These are phyloP conservation scores for Drosophila repleta DNA, from an alignment of 1,140 invertebrate species.

Conservation along the genomic window DNA sequence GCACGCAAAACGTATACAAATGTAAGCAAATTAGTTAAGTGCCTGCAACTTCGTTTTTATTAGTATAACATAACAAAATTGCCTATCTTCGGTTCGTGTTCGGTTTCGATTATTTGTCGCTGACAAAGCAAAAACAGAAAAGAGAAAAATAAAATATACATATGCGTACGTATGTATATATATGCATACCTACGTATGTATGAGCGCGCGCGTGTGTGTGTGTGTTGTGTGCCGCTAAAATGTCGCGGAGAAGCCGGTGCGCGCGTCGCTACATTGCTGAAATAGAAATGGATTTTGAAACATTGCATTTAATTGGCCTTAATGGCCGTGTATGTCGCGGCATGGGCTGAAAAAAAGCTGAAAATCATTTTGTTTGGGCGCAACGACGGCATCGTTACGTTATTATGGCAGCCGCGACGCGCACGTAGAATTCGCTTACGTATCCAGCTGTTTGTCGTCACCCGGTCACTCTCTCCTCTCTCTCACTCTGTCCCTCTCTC, in stretches of 20 bases:
- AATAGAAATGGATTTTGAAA: constrained; percentile 41
- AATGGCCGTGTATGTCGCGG: constrained; percentile 41
- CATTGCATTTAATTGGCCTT: constrained; percentile 35
- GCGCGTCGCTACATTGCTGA: constrained; percentile 11
- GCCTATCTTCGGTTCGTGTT: constrained; percentile 43
- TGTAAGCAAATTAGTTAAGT: constrained; percentile 78
- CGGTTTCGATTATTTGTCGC: constrained; percentile 46
- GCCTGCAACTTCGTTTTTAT: constrained; percentile 66
- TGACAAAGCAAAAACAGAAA: constrained; percentile 66
- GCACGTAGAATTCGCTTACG: constrained; percentile 27
- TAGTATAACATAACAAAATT: constrained; percentile 42
- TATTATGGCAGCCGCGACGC: constrained; percentile 51
- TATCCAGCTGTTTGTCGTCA: constrained; percentile 46
- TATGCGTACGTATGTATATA: constrained; percentile 13
- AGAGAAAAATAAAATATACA: neutral
- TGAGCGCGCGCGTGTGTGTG: constrained; percentile 20
- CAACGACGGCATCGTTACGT: constrained; percentile 9
- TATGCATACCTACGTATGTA: constrained; percentile 40
- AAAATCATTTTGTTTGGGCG: constrained; percentile 7
- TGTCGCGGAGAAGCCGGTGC: constrained; percentile 17
- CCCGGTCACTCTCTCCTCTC: constrained; percentile 9
- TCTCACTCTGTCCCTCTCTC: constrained; percentile 6
- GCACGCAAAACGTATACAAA: constrained; percentile 66
- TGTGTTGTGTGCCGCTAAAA: constrained; percentile 25
- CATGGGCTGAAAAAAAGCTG: constrained; percentile 48